Percentiles rank a stretch among this genome's conserved stretches.
phyloP scores from a whole-genome alignment of 2,113 vertebrate genomes.

The Hiodon tergisus region DNA sequence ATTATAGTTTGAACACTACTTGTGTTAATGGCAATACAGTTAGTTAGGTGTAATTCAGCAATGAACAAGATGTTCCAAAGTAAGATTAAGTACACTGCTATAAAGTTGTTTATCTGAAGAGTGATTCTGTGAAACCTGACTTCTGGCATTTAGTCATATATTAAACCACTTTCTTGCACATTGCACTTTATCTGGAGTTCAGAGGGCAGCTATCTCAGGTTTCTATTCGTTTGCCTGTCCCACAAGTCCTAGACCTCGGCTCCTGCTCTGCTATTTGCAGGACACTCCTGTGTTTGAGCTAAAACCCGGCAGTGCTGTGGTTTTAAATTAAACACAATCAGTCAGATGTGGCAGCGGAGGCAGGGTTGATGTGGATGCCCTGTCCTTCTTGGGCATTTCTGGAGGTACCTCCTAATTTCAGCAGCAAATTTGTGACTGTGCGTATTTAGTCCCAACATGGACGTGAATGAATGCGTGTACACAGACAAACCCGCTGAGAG shows the following conservation, averaged over 20 bases:
- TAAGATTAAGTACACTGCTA: slow-evolving; percentile 63
- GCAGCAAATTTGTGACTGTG: no score
- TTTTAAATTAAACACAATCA: no score
- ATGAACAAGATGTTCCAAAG: slow-evolving; percentile 64
- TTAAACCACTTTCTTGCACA: slow-evolving; percentile 70
- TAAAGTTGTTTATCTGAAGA: slow-evolving; percentile 80
- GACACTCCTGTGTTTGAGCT: neutral
- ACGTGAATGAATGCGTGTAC: neutral
- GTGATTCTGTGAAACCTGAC: slow-evolving; percentile 73
- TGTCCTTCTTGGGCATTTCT: no score
- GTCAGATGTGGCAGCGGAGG: neutral
- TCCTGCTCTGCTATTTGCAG: neutral
- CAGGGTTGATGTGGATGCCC: neutral
- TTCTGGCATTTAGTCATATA: slow-evolving; percentile 74
- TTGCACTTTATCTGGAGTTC: slow-evolving; percentile 52
- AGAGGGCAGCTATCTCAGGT: slow-evolving; percentile 25
- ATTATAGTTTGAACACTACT: neutral
- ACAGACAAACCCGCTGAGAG: slow-evolving; percentile 5
- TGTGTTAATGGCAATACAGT: slow-evolving; percentile 60
- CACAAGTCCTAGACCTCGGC: neutral
- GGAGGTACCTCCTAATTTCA: no score
- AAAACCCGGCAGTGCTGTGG: no score
- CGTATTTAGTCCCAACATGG: neutral
- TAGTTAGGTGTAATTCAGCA: slow-evolving; percentile 69
- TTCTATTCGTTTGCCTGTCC: neutral